These are phyloP conservation scores for Drosophila borealis DNA, from an alignment of 2,888 invertebrate species.

Conservation along the genomic window DNA sequence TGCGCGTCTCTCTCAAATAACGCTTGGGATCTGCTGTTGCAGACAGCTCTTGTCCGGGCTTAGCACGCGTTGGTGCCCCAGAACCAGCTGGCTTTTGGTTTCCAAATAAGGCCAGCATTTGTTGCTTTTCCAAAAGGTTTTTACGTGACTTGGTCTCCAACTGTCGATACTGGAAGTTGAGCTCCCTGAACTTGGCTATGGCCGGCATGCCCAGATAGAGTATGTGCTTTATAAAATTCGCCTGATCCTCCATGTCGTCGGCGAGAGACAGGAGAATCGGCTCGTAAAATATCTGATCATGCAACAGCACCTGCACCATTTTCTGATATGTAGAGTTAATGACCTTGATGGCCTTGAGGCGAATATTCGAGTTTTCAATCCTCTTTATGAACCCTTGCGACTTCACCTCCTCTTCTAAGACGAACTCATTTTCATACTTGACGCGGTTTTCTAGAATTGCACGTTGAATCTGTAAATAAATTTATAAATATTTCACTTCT, in stretches of 20 bases:
- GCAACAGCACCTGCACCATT: slow-evolving; percentile 77
- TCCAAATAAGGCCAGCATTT: neutral
- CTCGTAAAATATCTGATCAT: slow-evolving; percentile 50
- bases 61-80: too few relatives aligned
- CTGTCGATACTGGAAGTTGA: slow-evolving; percentile 71
- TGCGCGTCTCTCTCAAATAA: slow-evolving; percentile 82
- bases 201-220: slow-evolving; percentile 83
- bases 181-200: slow-evolving; percentile 71
- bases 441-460: slow-evolving; percentile 79
- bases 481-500: neutral
- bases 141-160: slow-evolving; percentile 75
- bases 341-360: slow-evolving; percentile 80
- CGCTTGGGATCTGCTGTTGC: slow-evolving; percentile 53
- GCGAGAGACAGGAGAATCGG: slow-evolving; percentile 82
- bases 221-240: slow-evolving; percentile 81
- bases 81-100: neutral
- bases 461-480: slow-evolving; percentile 65
- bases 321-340: slow-evolving; percentile 81
- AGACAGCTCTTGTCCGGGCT: too few relatives aligned
- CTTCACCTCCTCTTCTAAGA: slow-evolving; percentile 76
- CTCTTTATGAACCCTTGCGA: slow-evolving; percentile 74
- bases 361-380: slow-evolving; percentile 82
- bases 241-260: slow-evolving; percentile 82
- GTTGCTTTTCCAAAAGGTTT: slow-evolving; percentile 37
- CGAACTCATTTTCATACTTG: slow-evolving; percentile 79